Evolutionary conservation across 2,113 vertebrate species (phyloP).

Genomic region (Gadus chalcogrammus): DNA sequence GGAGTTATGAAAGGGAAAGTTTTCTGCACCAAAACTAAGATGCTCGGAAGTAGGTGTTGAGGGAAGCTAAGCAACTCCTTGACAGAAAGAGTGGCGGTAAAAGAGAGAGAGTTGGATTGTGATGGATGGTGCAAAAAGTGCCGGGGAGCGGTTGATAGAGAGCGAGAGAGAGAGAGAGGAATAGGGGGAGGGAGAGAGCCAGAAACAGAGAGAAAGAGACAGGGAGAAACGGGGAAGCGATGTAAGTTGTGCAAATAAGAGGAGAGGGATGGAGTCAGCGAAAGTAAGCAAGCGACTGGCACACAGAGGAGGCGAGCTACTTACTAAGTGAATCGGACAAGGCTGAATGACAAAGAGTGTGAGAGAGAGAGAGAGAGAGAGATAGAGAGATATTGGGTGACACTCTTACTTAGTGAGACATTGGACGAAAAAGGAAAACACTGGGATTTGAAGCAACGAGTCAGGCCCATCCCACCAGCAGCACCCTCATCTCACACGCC

Average conservation of each 20-base stretch:
- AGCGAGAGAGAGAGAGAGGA: conserved; percentile 40
- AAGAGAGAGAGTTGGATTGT: conserved; percentile 30
- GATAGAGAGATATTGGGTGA: conserved; percentile 49
- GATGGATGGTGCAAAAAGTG: conserved; percentile 21
- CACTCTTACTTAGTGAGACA: conserved; percentile 52
- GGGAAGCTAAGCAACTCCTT: conserved; percentile 10
- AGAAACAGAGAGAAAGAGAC: conserved; percentile 32
- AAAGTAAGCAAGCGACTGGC: conserved; percentile 45
- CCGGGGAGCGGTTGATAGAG: conserved; percentile 14
- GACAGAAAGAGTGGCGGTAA: conserved; percentile 32
- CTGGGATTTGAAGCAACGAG: conserved; percentile 1
- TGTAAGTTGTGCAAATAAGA: conserved; percentile 46
- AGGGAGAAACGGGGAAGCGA: conserved; percentile 40
- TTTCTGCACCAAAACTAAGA: not conserved
- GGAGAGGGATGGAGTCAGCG: conserved; percentile 42
- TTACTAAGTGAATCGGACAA: conserved; percentile 48
- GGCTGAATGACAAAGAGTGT: conserved; percentile 43
- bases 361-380: conserved; percentile 36
- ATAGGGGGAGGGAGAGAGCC: conserved; percentile 40
- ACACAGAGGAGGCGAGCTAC: conserved; percentile 38
- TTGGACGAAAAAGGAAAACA: conserved; percentile 23
- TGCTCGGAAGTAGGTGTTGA: not conserved
- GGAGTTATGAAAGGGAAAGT: conserved; percentile 8
- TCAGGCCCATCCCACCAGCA: not conserved
- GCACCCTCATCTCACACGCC: not conserved